A percentile compares a stretch with the other conserved stretches of the same genome.
Conservation (phyloP, 2,797 vertebrate species). For the Valencia hispanica region DNA sequence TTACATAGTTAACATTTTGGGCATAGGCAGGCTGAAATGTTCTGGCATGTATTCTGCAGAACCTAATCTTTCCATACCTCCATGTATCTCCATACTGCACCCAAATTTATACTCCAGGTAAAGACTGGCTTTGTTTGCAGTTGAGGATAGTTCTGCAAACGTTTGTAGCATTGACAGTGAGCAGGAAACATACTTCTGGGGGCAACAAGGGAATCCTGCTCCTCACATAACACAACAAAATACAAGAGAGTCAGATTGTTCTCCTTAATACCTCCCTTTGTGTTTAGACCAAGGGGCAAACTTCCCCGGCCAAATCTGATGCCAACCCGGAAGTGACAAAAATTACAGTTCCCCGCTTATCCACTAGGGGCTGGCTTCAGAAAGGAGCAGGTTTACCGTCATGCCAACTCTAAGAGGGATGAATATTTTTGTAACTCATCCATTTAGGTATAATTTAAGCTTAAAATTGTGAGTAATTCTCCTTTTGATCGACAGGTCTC, state of each 20-base stretch:
- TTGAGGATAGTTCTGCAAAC: neutral
- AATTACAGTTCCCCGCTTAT: no score
- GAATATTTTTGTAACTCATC: no score
- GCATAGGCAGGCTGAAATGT: neutral
- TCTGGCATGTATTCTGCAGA: neutral
- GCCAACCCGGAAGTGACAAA: no score
- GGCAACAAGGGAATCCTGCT: neutral
- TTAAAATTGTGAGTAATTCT: no score
- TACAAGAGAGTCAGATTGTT: neutral
- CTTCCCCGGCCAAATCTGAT: no score
- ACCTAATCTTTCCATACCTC: neutral
- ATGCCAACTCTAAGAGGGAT: no score
- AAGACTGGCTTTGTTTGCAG: neutral
- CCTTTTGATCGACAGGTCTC: no score
- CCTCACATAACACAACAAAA: neutral
- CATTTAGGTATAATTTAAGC: no score
- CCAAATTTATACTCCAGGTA: neutral
- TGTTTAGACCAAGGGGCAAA: slow-evolving; percentile 6
- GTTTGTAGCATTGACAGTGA: neutral
- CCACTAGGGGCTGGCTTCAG: no score
- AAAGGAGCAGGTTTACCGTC: no score
- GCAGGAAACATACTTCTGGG: neutral
- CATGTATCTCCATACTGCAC: neutral
- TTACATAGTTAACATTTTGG: neutral
- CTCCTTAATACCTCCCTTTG: neutral